These are phyloP conservation scores for Epistrophella euchroma DNA, from an alignment of 2,888 invertebrate species.

Conservation along the genomic window DNA sequence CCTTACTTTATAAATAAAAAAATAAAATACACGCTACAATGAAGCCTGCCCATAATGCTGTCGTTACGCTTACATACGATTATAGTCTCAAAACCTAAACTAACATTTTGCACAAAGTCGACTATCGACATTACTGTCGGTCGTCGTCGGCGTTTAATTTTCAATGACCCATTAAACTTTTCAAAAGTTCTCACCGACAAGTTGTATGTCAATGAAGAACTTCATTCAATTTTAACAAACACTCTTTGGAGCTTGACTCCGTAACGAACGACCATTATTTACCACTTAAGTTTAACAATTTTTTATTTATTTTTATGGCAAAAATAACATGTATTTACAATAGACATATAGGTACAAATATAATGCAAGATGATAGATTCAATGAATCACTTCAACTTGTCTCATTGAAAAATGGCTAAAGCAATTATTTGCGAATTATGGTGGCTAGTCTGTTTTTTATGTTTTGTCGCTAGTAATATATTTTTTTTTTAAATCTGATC, in stretches of 20 bases:
- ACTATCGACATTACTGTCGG: background rate
- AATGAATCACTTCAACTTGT: conserved; percentile 41
- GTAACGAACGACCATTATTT: conserved; percentile 42
- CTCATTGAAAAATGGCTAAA: conserved; percentile 22
- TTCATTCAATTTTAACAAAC: conserved; percentile 12
- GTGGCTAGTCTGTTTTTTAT: conserved; percentile 16
- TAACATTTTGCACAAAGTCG: conserved; percentile 9
- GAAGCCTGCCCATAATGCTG: background rate
- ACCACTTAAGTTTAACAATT: conserved; percentile 19
- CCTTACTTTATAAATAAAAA: conserved; percentile 32
- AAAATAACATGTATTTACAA: background rate
- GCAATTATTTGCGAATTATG: conserved; percentile 23
- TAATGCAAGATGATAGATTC: conserved; percentile 26
- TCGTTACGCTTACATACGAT: background rate
- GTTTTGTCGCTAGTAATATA: background rate
- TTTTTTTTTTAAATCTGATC: background rate
- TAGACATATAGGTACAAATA: background rate
- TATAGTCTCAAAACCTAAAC: background rate
- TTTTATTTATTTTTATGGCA: conserved; percentile 44
- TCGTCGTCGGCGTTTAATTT: conserved; percentile 38
- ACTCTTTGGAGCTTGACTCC: background rate
- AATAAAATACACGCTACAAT: conserved; percentile 15
- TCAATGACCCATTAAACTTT: conserved; percentile 74
- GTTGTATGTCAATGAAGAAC: conserved; percentile 15
- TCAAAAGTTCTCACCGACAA: conserved; percentile 23